Evolutionary conservation across 2,888 invertebrate species (phyloP), one percentile per base, ranked within the genome.

Genomic region (Nomada fucata): DNA sequence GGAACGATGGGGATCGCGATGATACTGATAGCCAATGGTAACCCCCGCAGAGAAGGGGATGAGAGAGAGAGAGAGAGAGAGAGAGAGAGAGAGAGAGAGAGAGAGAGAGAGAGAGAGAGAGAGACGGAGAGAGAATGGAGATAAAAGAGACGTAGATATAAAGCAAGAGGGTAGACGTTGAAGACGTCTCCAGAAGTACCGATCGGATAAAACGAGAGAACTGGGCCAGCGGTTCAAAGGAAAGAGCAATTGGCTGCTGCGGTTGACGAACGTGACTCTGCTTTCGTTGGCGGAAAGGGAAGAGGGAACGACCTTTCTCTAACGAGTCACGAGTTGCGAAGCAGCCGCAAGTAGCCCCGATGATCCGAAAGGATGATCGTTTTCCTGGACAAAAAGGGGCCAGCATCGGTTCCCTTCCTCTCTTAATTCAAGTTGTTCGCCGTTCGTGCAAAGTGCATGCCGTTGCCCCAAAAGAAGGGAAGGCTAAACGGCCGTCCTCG

Each of bases 181-280:
- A 47, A 60, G 55, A 42, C 9, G 61, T 20, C 20, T 29, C 36
- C 50, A 23, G 36, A 64, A 71, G 75, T 42, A 70, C 53, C 64
- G 57, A 74, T 61, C 53, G 59, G 59, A 74, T 55, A 77, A 85
- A 83, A 78, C 74, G 67, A 69, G 87, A 78, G 75, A 86, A 84
- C 82, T 84, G 83, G 86, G 86, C 61, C 82, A 82, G 84, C 82
- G 69, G 77, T 81, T 91, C 91, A 90, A 91, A 91, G 91, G 88
- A 82, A 91, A 84, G 86, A 86, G 90, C 89, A 89, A 90, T 90
- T 88, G 87, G 81, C 83, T 73, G 84, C 87, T 88, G 90, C 87
- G 90, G 91, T 90, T 90, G 89, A 88, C 87, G 89, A 90, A 90
- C 90, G 91, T 90, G 91, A 90, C 91, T 91, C 86, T 88, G 89